Base-by-base conservation (phyloP, 2,888 invertebrate genomes). In the Carpatolechia fugitivella region DNA sequence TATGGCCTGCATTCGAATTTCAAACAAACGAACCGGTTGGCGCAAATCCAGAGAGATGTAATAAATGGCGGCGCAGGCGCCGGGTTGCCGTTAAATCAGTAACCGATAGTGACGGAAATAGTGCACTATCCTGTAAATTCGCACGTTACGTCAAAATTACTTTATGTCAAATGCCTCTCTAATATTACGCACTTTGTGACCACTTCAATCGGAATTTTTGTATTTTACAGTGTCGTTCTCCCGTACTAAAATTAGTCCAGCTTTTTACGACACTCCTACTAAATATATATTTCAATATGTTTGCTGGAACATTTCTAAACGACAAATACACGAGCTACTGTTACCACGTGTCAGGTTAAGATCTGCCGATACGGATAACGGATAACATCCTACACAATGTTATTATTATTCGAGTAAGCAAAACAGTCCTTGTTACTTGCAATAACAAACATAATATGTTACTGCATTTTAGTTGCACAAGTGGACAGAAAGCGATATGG, bases 11-110 rank as follows among this genome's bases (percentile, higher is more conserved):
- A 38, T 71, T 75, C 72, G 74, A 76, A 74, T 70, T 68, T 13
- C 13, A 24, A 44, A 29, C 24, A 20, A 13, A n/a, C 44, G n/a
- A 29, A n/a, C 29, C 44, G 68, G 63, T 81, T 89, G 89, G 89
- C 85, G 58, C 48, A 18, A 48, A 55, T 80, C 89, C 89, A 89
- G 80, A 69, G 69, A 79, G 80, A 78, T 74, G 80, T 78, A 82
- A 86, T 81, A 86, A 85, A 88, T 82, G 85, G 80, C 78, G 67
- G 69, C 72, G 70, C 70, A 70, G 82, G 85, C 86, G 86, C 87
- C 85, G 79, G 74, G 62, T 72, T 74, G 71, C 68, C 71, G 69
- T 74, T 79, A 75, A 74, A 78, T 76, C 74, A 71, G 62, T 69
- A 71, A 72, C 65, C 67, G 74, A 73, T 76, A 70, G 65, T 72